Evolutionary conservation across 2,888 invertebrate species (phyloP), one percentile per base, ranked within the genome.

Genomic region (Seira ritae): DNA sequence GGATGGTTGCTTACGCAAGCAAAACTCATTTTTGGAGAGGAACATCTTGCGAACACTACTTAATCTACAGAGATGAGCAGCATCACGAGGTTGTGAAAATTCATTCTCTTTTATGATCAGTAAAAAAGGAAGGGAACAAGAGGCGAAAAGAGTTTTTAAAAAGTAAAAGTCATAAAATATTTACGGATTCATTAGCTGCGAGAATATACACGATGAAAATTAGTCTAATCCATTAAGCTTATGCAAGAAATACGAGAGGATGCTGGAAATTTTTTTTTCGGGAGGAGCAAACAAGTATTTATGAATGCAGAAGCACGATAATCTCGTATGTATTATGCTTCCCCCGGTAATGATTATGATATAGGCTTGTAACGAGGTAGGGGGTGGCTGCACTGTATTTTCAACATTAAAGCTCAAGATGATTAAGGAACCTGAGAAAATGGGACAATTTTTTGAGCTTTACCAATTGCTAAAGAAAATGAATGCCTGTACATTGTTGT

Each of bases 211-310:
- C 84, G 81, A 62, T 65, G 84, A 79, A 87, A 88, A 88, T 88
- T 88, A 88, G 87, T 86, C 80, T 73, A 87, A 87, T 87, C 88
- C 88, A 88, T 88, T 87, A 88, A 86, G 75, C 55, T 74, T 75
- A 37, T 22, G 69, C 37, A 70, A 73, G 42, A 22, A 37, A 50
- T 50, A 8, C 12, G 50, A n/a, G 50, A 8, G 12, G 50, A 50
- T 31, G 50, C 50, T 3, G 1, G 50, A 50, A 50, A 4, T 62
- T 62, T 62, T 62, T 62, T 62, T 20, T 62, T 62, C 3, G 19
- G 2, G 62, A 20, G 62, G 2, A 62, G 22, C 4, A 55, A 4
- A 55, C 6, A 15, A 55, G 62, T n/a, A 19, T 3, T 20, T 22
- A 60, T 62, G 15, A 50, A 50, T n/a, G 50, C 3, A 50, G 42